Base-by-base conservation (phyloP, 1,140 invertebrate genomes). In the Octopus sinensis region DNA sequence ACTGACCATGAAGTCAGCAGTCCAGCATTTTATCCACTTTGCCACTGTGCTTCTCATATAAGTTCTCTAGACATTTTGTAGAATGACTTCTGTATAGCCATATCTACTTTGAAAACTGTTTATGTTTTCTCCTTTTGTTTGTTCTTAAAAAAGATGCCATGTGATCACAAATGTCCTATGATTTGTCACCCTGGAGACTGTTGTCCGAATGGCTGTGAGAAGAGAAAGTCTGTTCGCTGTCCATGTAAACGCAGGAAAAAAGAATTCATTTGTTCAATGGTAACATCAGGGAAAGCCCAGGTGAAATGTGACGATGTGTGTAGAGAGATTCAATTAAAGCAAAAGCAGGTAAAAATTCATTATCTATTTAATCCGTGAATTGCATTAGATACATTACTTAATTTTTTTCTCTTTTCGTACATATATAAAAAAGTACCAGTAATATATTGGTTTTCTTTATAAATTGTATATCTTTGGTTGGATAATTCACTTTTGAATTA, bases 131-230 rank as follows among this genome's bases (percentile, higher is more conserved):
- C 10, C 43, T 73, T 75, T 79, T 10, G 23, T 79, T 68, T 76
- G 78, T 78, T 12, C 76, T 78, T 77, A 56, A 81, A 86, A 5
- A 86, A 93, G 92, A 88, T 93, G 84, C 75, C 88, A 0, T 94
- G 93, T 89, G 91, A 92, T 17, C 96, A 97, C 91, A 92, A 94
- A 13, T 98, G 96, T 89, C 92, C 92, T 17, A 91, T 92, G 52
- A 92, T 92, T 43, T 98, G 96, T 87, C 96, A 98, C 90, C 89
- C 93, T 51, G 95, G 95, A 17, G 82, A 88, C 0, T 97, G 96
- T 90, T 92, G 93, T 0, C 90, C 93, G 53, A 93, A 94, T 81
- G 84, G 91, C 0, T 98, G 96, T 88, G 93, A 93, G 62, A 95
- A 95, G 83, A 96, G 95, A 88, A 93, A 96, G 0, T 94, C 94